Evolutionary conservation across 2,888 invertebrate species (phyloP).

Genomic region (Cistogaster globosa): DNA sequence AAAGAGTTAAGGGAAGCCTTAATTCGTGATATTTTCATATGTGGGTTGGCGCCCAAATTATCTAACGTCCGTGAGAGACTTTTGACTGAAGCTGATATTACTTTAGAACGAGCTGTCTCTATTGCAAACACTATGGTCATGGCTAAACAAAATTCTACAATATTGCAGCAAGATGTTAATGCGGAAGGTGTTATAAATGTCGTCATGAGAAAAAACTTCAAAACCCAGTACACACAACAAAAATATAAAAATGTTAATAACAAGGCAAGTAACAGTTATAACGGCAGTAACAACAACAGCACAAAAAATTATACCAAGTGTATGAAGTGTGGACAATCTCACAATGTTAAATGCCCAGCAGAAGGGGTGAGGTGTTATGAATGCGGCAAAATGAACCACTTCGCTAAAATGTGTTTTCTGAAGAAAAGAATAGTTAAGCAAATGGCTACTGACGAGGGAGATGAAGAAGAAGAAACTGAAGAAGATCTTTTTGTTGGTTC

Average conservation of each 20-base stretch:
- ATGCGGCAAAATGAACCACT: constrained; percentile 2
- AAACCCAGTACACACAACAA: background rate
- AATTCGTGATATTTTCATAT: constrained; percentile 21
- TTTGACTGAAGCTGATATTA: constrained; percentile 17
- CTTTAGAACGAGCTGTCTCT: constrained; percentile 3
- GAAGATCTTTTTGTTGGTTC: too few relatives aligned
- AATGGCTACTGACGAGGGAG: constrained; percentile 3
- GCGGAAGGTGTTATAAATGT: background rate
- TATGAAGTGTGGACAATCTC: constrained; percentile 2
- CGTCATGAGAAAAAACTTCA: background rate
- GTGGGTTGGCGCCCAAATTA: constrained; percentile 18
- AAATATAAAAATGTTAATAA: background rate
- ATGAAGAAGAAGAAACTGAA: background rate
- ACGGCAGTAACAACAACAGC: background rate
- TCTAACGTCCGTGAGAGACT: constrained; percentile 22
- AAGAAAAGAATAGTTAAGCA: constrained; percentile 1
- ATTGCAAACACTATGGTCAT: constrained; percentile 13
- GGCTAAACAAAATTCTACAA: constrained; percentile 7
- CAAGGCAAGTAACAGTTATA: background rate
- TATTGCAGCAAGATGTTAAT: background rate
- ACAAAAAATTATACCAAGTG: background rate
- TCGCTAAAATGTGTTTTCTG: too few relatives aligned
- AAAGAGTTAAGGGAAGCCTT: background rate
- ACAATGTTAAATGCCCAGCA: constrained; percentile 16
- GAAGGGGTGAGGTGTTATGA: background rate